Evolutionary conservation across 2,797 vertebrate genomes (phyloP).

Genomic region (Lithobates pipiens): DNA sequence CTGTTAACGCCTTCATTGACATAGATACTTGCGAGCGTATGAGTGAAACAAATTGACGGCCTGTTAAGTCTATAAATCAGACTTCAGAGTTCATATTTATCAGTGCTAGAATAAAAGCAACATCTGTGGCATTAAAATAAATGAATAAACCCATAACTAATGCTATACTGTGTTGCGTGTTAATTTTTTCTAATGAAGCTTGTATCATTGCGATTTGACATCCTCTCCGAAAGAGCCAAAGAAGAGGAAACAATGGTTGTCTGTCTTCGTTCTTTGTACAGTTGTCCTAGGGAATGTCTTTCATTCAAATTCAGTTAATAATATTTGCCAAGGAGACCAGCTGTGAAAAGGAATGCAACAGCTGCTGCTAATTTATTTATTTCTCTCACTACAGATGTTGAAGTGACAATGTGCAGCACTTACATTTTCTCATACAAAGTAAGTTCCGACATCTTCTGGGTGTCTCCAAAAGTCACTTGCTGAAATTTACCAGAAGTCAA

Average conservation of each 20-base stretch:
- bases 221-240: constrained; percentile 10
- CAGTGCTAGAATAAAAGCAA: constrained; percentile 26
- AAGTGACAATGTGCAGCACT: constrained; percentile 39
- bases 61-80: not conserved
- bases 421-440: constrained; percentile 29
- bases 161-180: constrained; percentile 4
- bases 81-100: constrained; percentile 3
- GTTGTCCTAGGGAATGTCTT: constrained; percentile 48
- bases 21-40: not conserved
- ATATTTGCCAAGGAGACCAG: constrained; percentile 55
- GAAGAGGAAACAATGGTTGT: constrained; percentile 36
- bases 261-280: constrained; percentile 36
- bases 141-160: constrained; percentile 12
- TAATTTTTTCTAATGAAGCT: constrained; percentile 35
- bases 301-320: constrained; percentile 48
- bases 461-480: not conserved
- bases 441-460: constrained; percentile 6
- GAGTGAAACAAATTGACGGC: not conserved
- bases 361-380: constrained; percentile 42
- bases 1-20: not conserved
- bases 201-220: constrained; percentile 46
- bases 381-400: constrained; percentile 48
- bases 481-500: not conserved
- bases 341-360: constrained; percentile 43
- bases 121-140: constrained; percentile 48